A percentile compares a stretch with the other conserved stretches of the same genome.
phyloP scores from a whole-genome alignment of 2,113 vertebrate genomes.

The Lontra canadensis region DNA sequence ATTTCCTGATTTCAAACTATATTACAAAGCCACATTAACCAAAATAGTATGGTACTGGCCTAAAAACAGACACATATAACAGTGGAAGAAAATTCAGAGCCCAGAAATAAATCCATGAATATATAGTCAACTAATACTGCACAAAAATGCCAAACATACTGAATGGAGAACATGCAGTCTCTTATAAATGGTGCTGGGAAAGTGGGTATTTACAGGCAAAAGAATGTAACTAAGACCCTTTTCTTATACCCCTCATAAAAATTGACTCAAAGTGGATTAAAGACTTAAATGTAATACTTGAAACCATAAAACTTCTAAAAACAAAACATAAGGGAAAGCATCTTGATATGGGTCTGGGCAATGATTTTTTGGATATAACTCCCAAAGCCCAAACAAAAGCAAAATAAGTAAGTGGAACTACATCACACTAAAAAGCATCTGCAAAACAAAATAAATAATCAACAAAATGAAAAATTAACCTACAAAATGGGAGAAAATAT shows the following conservation, averaged over 20 bases:
- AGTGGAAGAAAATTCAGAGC: background rate
- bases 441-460: background rate
- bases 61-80: background rate
- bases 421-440: background rate
- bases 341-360: background rate
- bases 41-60: too few relatives aligned
- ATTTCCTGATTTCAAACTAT: background rate
- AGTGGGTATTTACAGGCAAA: background rate
- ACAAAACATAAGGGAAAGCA: background rate
- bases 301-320: background rate
- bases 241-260: background rate
- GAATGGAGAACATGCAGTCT: background rate
- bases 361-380: background rate
- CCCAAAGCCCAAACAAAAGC: background rate
- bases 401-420: background rate
- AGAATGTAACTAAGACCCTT: background rate
- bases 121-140: background rate
- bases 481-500: background rate
- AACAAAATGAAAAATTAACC: background rate
- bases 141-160: background rate
- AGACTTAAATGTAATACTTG: background rate
- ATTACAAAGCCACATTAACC: background rate
- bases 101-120: background rate
- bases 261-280: background rate
- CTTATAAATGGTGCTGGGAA: background rate